phyloP scores from a whole-genome alignment of 2,113 vertebrate genomes.

The Arenaria interpres region DNA sequence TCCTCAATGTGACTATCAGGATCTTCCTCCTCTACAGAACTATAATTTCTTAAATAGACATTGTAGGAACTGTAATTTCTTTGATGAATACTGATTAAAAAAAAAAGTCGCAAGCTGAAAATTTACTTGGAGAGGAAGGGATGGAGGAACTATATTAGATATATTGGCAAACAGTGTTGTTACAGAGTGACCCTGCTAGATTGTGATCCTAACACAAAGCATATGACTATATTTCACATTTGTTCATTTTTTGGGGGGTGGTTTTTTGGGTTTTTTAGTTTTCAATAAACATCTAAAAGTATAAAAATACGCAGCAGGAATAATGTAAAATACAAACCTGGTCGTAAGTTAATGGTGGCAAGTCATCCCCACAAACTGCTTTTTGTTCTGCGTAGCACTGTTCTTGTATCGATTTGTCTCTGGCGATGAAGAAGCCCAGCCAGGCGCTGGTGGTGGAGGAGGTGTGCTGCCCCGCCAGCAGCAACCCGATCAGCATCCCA shows the following conservation, averaged over 20 bases:
- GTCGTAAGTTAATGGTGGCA: conserved; percentile 84
- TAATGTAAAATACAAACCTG: conserved; percentile 77
- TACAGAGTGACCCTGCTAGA: background rate
- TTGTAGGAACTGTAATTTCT: background rate
- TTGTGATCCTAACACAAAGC: background rate
- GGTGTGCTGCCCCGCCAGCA: conserved; percentile 95
- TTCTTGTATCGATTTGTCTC: conserved; percentile 82
- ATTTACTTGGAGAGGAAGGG: background rate
- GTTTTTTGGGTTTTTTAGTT: background rate
- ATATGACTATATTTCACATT: background rate
- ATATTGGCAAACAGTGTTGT: rapidly evolving
- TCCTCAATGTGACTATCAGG: background rate
- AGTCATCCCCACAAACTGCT: conserved; percentile 83
- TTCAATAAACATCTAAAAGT: background rate
- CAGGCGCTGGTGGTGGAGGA: conserved; percentile 97
- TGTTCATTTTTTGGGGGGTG: background rate
- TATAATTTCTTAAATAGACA: background rate
- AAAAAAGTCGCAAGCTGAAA: background rate
- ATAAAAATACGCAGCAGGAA: background rate
- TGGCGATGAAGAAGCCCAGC: conserved; percentile 94
- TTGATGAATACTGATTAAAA: background rate
- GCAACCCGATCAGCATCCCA: conserved; percentile 92
- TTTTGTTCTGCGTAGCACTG: conserved; percentile 90
- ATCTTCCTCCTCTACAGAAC: background rate
- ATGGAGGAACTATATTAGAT: background rate